phyloP scores from a whole-genome alignment of 2,113 vertebrate species.

The Tragelaphus buxtoni region DNA sequence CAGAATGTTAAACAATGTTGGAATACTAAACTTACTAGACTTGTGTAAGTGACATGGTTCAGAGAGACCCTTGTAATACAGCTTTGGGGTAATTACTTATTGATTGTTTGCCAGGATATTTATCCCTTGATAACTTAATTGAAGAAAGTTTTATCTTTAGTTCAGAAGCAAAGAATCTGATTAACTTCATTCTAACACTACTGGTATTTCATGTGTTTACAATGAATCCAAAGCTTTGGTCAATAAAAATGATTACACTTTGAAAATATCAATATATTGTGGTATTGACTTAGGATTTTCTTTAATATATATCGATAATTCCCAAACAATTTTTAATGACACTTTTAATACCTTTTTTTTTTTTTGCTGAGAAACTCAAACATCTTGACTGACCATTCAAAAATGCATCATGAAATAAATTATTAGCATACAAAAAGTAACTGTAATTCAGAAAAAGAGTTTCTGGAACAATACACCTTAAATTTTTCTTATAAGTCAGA shows the following conservation, averaged over 20 bases:
- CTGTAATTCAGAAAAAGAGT: background rate
- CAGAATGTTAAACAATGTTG: background rate
- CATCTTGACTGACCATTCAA: background rate
- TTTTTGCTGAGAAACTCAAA: background rate
- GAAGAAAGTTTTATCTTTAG: slow-evolving; percentile 46
- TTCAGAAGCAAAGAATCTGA: slow-evolving; percentile 38
- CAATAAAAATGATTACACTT: slow-evolving; percentile 13
- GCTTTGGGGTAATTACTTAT: slow-evolving; percentile 53
- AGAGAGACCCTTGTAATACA: background rate
- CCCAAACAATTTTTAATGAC: background rate
- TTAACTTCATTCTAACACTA: slow-evolving; percentile 42
- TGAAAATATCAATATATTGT: background rate
- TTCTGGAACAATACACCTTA: background rate
- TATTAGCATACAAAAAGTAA: background rate
- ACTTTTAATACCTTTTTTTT: background rate
- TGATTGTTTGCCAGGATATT: slow-evolving; percentile 30
- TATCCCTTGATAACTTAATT: slow-evolving; percentile 44
- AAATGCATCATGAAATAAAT: background rate
- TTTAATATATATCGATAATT: background rate
- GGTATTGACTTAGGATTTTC: background rate
- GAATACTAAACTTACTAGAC: background rate
- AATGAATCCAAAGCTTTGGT: slow-evolving; percentile 7
- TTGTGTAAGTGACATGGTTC: slow-evolving; percentile 1
- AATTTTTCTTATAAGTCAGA: background rate
- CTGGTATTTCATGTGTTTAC: slow-evolving; percentile 11